phyloP scores from a whole-genome alignment of 2,888 invertebrate genomes.

The Calephelis perditalis region DNA sequence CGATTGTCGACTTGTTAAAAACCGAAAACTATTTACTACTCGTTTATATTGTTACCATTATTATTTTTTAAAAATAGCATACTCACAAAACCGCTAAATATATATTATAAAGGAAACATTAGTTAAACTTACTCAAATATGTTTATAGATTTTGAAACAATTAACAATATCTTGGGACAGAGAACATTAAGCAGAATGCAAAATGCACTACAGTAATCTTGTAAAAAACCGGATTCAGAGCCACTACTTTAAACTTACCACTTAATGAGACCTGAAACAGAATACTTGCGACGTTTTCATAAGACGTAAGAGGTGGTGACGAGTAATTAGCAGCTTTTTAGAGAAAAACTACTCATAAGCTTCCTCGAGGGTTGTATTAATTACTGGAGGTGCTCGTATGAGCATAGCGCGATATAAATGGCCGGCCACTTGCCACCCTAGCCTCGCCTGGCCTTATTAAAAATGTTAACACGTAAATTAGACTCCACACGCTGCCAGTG shows the following conservation, averaged over 20 bases:
- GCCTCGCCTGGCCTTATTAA: conserved; percentile 71
- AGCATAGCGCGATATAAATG: conserved; percentile 64
- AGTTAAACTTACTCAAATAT: too few species aligned
- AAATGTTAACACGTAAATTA: conserved; percentile 77
- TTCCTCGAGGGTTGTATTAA: conserved; percentile 73
- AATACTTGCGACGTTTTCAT: conserved; percentile 30
- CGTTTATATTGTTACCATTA: too few species aligned
- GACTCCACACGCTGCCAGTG: conserved; percentile 56
- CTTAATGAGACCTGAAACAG: conserved; percentile 20
- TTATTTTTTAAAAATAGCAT: too few species aligned
- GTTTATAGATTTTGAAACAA: too few species aligned
- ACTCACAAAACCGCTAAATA: too few species aligned
- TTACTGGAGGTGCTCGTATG: conserved; percentile 69
- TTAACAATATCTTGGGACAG: too few species aligned
- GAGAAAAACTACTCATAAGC: conserved; percentile 76
- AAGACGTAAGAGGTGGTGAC: conserved; percentile 50
- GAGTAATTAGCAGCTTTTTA: conserved; percentile 71
- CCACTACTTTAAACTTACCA: not conserved
- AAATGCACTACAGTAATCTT: not conserved
- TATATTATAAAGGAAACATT: too few species aligned
- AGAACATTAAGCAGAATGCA: too few species aligned
- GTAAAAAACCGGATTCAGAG: conserved; percentile 6
- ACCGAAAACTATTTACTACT: too few species aligned
- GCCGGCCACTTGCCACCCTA: conserved; percentile 74
- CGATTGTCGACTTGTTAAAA: too few species aligned